Evolutionary conservation across 1,140 invertebrate genomes (phyloP).

Genomic region (Papilio xuthus): DNA sequence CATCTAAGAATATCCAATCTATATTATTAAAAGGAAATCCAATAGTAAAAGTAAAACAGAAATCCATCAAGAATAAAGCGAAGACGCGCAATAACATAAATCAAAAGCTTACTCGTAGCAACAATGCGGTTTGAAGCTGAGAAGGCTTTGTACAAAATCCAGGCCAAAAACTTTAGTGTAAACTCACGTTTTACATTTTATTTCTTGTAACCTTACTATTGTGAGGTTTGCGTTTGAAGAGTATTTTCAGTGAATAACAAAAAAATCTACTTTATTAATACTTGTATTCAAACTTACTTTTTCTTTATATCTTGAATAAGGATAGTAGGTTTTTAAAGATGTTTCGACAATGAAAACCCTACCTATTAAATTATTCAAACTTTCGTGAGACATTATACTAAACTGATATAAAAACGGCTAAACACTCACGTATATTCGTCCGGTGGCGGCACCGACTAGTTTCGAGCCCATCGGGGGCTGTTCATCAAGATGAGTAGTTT

Average conservation of each 20-base stretch:
- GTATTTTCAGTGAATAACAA: background rate
- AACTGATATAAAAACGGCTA: too few relatives aligned
- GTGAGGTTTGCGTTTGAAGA: background rate
- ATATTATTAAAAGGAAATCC: background rate
- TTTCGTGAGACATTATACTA: too few relatives aligned
- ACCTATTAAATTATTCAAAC: too few relatives aligned
- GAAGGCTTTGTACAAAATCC: background rate
- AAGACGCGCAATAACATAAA: slow-evolving; percentile 12
- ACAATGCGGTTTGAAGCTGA: slow-evolving; percentile 9
- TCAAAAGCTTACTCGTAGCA: slow-evolving; percentile 11
- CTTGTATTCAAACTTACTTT: too few relatives aligned
- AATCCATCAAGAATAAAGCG: background rate
- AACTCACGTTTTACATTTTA: slow-evolving; percentile 17
- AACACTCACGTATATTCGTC: too few relatives aligned
- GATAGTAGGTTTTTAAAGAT: too few relatives aligned
- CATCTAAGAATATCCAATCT: background rate
- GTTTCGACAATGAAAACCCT: too few relatives aligned
- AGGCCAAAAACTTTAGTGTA: slow-evolving; percentile 12
- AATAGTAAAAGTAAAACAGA: background rate
- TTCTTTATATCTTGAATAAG: too few relatives aligned
- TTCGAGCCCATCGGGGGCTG: too few relatives aligned
- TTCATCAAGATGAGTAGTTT: too few relatives aligned
- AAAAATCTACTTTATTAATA: background rate
- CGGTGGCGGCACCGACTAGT: too few relatives aligned
- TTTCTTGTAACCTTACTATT: background rate